phyloP scores from a whole-genome alignment of 2,113 vertebrate species.

The Dicrurus megarhynchus region DNA sequence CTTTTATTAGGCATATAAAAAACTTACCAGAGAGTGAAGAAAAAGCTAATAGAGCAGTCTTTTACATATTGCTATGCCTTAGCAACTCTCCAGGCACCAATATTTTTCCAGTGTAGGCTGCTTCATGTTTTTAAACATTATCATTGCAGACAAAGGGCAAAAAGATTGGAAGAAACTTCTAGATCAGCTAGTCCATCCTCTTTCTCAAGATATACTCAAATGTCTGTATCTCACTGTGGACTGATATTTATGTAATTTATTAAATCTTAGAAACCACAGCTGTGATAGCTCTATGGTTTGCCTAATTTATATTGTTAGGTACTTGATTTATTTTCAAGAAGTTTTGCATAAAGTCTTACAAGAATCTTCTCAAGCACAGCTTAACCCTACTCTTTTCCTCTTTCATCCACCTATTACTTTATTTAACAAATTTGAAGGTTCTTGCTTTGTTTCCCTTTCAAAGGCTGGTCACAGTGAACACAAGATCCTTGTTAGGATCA shows the following conservation, averaged over 20 bases:
- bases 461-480: not conserved
- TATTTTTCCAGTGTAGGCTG: not conserved
- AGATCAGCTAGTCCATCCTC: not conserved
- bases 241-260: not conserved
- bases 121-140: not conserved
- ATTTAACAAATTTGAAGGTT: not conserved
- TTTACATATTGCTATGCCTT: not conserved
- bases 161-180: not conserved
- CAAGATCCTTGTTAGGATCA: not conserved
- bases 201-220: not conserved
- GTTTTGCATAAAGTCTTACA: not conserved
- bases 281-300: not conserved
- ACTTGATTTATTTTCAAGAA: not conserved
- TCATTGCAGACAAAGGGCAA: not conserved
- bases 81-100: not conserved
- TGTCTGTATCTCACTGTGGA: not conserved
- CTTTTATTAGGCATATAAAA: not conserved
- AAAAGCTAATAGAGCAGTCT: not conserved
- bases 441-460: not conserved
- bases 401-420: not conserved
- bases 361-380: not conserved
- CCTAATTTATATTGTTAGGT: not conserved
- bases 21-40: not conserved
- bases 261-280: not conserved
- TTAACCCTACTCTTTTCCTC: not conserved